Evolutionary conservation across 1,140 invertebrate genomes (phyloP).

Genomic region (Drosophila ohnishii): DNA sequence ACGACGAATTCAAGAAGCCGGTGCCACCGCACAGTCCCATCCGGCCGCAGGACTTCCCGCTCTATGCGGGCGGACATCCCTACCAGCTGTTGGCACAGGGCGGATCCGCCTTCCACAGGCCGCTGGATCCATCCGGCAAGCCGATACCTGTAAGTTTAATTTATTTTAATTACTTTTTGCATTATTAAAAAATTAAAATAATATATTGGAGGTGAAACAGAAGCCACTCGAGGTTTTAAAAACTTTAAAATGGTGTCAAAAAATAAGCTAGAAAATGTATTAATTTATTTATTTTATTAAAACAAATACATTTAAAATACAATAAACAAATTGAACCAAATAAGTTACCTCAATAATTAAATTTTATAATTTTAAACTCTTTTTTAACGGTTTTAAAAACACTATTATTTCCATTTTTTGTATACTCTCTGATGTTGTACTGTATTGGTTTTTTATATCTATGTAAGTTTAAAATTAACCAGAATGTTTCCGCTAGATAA

Average conservation of each 20-base stretch:
- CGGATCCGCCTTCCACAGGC: constrained; percentile 79
- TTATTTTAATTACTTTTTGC: background rate
- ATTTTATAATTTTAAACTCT: no score
- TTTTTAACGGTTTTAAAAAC: no score
- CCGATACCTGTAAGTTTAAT: constrained; percentile 71
- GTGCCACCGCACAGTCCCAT: constrained; percentile 79
- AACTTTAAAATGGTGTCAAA: no score
- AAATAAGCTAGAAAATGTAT: no score
- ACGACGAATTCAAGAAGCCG: constrained; percentile 81
- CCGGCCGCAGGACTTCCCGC: constrained; percentile 78
- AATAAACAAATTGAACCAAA: no score
- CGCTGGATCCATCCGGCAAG: constrained; percentile 80
- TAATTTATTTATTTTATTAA: no score
- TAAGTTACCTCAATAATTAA: no score
- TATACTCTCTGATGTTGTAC: no score
- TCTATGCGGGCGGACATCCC: constrained; percentile 82
- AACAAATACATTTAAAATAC: no score
- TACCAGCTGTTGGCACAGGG: constrained; percentile 79
- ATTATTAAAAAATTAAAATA: background rate
- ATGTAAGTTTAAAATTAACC: background rate
- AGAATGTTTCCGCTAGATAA: background rate
- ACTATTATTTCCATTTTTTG: no score
- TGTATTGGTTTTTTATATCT: no score
- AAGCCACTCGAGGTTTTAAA: background rate
- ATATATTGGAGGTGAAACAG: no score